Evolutionary conservation across 2,797 vertebrate genomes (phyloP).

Genomic region (Fringilla coelebs): DNA sequence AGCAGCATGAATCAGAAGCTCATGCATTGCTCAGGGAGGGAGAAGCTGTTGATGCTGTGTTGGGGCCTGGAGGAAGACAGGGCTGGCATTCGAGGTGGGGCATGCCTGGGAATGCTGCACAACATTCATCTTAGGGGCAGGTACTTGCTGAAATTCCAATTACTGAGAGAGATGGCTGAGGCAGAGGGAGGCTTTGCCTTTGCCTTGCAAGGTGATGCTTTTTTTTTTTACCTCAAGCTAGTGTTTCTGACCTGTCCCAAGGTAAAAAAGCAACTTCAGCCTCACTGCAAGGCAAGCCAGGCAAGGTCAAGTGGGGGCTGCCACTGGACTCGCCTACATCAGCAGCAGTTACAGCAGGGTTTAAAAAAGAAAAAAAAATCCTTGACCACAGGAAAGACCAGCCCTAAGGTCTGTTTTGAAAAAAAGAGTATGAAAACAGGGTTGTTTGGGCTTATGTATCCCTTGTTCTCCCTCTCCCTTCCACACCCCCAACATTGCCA

Average conservation of each 20-base stretch:
- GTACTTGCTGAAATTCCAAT: constrained; percentile 52
- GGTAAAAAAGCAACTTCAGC: neutral
- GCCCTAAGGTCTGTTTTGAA: neutral
- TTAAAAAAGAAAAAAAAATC: neutral
- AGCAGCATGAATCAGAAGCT: neutral
- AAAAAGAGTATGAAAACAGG: neutral
- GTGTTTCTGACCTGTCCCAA: neutral
- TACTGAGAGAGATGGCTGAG: neutral
- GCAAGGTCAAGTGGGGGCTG: neutral
- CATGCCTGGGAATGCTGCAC: constrained; percentile 30
- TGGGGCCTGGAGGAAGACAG: constrained; percentile 5
- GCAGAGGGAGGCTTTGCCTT: neutral
- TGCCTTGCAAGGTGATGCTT: neutral
- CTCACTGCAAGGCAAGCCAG: neutral
- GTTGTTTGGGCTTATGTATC: neutral
- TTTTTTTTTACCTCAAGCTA: neutral
- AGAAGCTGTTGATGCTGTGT: constrained; percentile 8
- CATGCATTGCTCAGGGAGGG: neutral
- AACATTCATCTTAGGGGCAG: constrained; percentile 47
- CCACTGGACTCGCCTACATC: neutral
- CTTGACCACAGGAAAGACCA: neutral
- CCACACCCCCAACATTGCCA: fast-evolving
- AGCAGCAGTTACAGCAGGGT: neutral
- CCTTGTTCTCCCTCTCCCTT: neutral
- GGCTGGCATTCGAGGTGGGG: neutral